phyloP scores from a whole-genome alignment of 1,140 invertebrate genomes.

The Caenorhabditis inopinata region DNA sequence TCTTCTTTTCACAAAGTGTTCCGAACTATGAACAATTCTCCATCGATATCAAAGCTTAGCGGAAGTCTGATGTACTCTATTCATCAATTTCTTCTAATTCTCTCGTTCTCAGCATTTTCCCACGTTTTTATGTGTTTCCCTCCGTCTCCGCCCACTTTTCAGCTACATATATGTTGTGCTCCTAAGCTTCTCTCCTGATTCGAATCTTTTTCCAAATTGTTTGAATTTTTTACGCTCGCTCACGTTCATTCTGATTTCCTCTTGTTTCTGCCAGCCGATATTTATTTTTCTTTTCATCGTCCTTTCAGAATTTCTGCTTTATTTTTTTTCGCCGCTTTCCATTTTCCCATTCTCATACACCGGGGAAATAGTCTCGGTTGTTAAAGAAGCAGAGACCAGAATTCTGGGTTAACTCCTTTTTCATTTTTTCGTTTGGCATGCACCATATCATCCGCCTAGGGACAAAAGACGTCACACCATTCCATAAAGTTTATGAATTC shows the following conservation, averaged over 20 bases:
- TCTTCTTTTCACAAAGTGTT: no score
- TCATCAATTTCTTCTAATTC: background rate
- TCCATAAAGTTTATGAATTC: conserved; percentile 14
- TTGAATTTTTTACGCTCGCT: background rate
- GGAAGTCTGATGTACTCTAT: background rate
- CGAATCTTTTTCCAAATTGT: background rate
- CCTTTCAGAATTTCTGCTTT: background rate
- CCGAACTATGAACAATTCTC: no score
- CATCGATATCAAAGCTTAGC: background rate
- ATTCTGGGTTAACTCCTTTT: background rate
- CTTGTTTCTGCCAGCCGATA: background rate
- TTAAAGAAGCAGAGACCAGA: no score
- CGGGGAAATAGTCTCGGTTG: background rate
- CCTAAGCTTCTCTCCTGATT: background rate
- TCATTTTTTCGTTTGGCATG: background rate
- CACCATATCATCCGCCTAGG: conserved; percentile 8
- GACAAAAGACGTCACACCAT: background rate
- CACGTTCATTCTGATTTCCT: background rate
- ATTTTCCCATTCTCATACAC: background rate
- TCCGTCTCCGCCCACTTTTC: background rate
- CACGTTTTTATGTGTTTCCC: background rate
- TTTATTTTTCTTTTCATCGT: background rate
- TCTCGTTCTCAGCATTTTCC: background rate
- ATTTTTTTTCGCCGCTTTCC: background rate
- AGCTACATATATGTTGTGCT: background rate